Conservation (phyloP, 1,140 invertebrate species). For the Lasioglossum albipes region DNA sequence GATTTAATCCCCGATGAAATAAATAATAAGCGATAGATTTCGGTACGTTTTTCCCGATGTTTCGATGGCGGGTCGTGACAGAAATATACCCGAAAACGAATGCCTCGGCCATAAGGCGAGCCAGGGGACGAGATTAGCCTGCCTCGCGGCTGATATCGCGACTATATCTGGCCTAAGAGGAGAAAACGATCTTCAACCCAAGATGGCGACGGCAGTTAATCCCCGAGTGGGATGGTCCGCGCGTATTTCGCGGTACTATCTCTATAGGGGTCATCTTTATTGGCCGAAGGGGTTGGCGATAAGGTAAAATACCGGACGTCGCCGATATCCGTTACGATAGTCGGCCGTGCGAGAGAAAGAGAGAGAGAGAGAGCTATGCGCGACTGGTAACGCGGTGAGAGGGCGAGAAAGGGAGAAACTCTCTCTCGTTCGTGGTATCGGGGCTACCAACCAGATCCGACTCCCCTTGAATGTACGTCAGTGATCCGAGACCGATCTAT, state of each 20-base stretch:
- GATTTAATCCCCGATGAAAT: neutral
- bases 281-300: slow-evolving; percentile 69
- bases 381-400: neutral
- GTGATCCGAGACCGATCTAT: slow-evolving; percentile 32
- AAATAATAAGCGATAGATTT: neutral
- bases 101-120: neutral
- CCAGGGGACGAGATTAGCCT: slow-evolving; percentile 44
- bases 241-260: slow-evolving; percentile 70
- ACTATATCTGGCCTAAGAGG: slow-evolving; percentile 47
- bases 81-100: slow-evolving; percentile 43
- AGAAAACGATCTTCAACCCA: slow-evolving; percentile 65
- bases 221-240: slow-evolving; percentile 63
- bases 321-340: slow-evolving; percentile 65
- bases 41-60: neutral
- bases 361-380: slow-evolving; percentile 1
- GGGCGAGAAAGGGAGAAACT: slow-evolving; percentile 11
- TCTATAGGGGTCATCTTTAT: slow-evolving; percentile 73
- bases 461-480: slow-evolving; percentile 30
- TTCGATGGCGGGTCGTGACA: slow-evolving; percentile 27
- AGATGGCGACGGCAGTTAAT: slow-evolving; percentile 69
- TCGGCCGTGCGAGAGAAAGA: slow-evolving; percentile 27
- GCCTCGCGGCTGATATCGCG: slow-evolving; percentile 47
- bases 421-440: slow-evolving; percentile 20
- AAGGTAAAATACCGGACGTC: slow-evolving; percentile 70
- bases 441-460: slow-evolving; percentile 43